Evolutionary conservation across 92 coral and sea anemone species (phyloP), one percentile per base, ranked within the genome.

Genomic region (Umimayanthus chanpuru): DNA sequence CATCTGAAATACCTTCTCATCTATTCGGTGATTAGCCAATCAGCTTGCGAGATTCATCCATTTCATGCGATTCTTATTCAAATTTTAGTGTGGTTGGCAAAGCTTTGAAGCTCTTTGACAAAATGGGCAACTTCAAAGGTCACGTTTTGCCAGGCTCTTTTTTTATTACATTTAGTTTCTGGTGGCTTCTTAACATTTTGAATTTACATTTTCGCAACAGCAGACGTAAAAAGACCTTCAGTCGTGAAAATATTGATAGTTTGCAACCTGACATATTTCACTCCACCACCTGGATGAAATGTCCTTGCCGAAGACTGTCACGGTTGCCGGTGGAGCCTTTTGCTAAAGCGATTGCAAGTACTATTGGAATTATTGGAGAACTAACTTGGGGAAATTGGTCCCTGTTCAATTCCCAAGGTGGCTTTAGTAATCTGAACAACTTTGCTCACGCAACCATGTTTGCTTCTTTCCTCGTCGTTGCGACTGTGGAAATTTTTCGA

Each of bases 361-460:
- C 81, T 2, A 43, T 88, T 26, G 93, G 95, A 11, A 85, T 91
- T 29, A 73, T 77, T 71, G 84, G 85, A n/a, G 95, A 93, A 44
- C 70, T 93, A 4, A 64, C 73, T 2, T 66, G 67, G 47, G 89
- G 81, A 47, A 53, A 93, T 36, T 88, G 85, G 87, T 67, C 88
- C 4, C 56, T 88, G 18, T 12, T 87, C 12, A 50, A 85, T 80
- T 53, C 85, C 9, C 25, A 85, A 21, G 92, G 90, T 10, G 30
- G 88, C 73, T 89, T 93, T 73, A 36, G 70, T 55, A 70, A 86
- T 38, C 49, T 93, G 76, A 93, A 93, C 44, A 93, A 93, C 82
- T 91, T 91, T 47, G 88, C 91, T 4, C 95, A 93, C 80, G 76
- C 90, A 9, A 80, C 92, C 8, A 93, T 93, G 95, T 93, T 73